These are phyloP conservation scores for Sebastes steindachneri DNA, from an alignment of 2,797 vertebrate genomes.

Conservation along the genomic window DNA sequence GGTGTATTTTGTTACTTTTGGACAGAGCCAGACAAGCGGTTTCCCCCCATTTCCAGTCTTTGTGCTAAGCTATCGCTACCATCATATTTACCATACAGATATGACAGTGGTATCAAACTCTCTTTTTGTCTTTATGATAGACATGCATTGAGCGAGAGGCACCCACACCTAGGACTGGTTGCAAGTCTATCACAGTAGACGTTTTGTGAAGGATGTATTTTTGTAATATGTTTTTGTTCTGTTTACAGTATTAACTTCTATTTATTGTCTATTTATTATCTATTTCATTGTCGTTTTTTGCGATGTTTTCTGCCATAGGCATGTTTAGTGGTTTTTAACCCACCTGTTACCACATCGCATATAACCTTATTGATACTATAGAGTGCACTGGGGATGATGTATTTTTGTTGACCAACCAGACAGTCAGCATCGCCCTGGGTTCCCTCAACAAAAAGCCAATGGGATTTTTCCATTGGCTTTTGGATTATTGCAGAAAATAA, in stretches of 20 bases:
- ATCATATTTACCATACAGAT: not conserved
- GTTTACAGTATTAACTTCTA: not conserved
- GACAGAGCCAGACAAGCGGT: not conserved
- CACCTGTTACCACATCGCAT: not conserved
- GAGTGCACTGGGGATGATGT: accelerated
- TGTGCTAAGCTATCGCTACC: not conserved
- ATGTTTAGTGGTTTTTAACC: not conserved
- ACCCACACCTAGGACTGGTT: not conserved
- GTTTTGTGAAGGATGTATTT: not conserved
- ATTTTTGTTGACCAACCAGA: no score
- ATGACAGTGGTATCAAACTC: not conserved
- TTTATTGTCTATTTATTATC: not conserved
- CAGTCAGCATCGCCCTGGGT: no score
- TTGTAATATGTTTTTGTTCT: not conserved
- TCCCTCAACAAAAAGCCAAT: no score
- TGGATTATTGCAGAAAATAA: no score
- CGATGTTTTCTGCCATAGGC: not conserved
- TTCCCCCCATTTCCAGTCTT: not conserved
- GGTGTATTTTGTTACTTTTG: not conserved
- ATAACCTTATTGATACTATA: not conserved
- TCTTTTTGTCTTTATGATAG: not conserved
- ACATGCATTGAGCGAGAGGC: no score
- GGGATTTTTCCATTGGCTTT: no score
- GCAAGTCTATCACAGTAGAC: not conserved
- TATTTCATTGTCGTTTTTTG: not conserved